Conservation (phyloP, 1,140 invertebrate species). For the Spodoptera frugiperda region DNA sequence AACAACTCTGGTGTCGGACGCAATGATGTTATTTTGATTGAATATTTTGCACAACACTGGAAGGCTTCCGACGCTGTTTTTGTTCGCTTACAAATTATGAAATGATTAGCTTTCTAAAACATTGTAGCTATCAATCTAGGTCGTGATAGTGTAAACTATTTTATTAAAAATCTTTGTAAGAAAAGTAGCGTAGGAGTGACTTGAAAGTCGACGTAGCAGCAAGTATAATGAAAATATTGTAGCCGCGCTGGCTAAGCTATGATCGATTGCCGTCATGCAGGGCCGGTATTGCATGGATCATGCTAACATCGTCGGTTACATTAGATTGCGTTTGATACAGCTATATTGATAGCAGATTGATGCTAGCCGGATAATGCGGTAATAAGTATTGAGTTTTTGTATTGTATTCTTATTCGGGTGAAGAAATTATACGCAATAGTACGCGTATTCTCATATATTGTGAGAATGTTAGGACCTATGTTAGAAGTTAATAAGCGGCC, state of each 20-base stretch:
- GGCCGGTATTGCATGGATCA: slow-evolving; percentile 37
- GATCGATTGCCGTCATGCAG: slow-evolving; percentile 38
- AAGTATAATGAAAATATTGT: slow-evolving; percentile 39
- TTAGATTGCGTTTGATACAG: slow-evolving; percentile 36
- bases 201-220: slow-evolving; percentile 9
- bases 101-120: background rate
- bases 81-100: background rate
- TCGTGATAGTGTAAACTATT: slow-evolving; percentile 24
- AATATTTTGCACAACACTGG: background rate
- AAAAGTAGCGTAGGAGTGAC: slow-evolving; percentile 4
- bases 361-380: slow-evolving; percentile 3
- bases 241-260: slow-evolving; percentile 22
- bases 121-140: background rate
- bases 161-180: slow-evolving; percentile 32
- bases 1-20: background rate
- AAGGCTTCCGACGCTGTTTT: background rate
- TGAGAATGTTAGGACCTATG: no score
- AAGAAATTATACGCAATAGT: no score
- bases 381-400: background rate
- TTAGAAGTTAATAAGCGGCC: no score
- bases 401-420: no score
- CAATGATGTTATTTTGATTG: slow-evolving; percentile 21
- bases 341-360: slow-evolving; percentile 13
- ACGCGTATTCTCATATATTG: no score
- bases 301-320: slow-evolving; percentile 28